Evolutionary conservation across 2,113 vertebrate species (phyloP).

Genomic region (Physeter macrocephalus): DNA sequence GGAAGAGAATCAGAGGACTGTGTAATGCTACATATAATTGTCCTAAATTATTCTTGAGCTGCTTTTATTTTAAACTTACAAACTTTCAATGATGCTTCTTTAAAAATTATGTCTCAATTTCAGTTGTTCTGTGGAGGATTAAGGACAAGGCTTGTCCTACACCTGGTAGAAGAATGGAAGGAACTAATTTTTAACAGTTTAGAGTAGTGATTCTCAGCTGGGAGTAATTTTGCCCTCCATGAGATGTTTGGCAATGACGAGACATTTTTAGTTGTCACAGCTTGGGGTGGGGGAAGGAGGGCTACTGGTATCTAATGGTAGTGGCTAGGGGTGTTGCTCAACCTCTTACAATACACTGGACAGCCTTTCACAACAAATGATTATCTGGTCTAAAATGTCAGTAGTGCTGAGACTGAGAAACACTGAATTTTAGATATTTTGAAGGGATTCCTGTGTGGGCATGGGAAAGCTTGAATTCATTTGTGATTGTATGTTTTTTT

Average conservation of each 20-base stretch:
- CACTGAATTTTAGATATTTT: background rate
- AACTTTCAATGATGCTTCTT: background rate
- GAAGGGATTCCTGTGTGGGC: background rate
- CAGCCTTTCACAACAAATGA: background rate
- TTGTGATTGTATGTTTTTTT: background rate
- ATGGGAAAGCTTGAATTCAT: background rate
- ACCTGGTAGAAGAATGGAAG: background rate
- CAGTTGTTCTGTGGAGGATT: background rate
- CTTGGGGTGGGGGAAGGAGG: background rate
- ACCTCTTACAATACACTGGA: background rate
- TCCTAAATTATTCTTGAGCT: background rate
- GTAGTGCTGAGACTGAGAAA: background rate
- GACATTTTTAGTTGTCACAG: background rate
- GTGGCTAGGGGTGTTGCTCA: background rate
- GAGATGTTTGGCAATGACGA: background rate
- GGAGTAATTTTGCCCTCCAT: background rate
- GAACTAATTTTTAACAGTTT: background rate
- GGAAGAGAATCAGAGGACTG: background rate
- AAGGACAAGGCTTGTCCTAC: background rate
- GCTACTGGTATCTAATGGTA: background rate
- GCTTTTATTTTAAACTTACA: background rate
- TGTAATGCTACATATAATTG: background rate
- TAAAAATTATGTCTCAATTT: background rate
- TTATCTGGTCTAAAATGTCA: background rate
- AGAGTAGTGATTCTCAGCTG: background rate